A percentile compares a stretch with the other conserved stretches of the same genome.
Conservation (phyloP, 1,140 invertebrate genomes). For the Geopemphigus sp. region DNA sequence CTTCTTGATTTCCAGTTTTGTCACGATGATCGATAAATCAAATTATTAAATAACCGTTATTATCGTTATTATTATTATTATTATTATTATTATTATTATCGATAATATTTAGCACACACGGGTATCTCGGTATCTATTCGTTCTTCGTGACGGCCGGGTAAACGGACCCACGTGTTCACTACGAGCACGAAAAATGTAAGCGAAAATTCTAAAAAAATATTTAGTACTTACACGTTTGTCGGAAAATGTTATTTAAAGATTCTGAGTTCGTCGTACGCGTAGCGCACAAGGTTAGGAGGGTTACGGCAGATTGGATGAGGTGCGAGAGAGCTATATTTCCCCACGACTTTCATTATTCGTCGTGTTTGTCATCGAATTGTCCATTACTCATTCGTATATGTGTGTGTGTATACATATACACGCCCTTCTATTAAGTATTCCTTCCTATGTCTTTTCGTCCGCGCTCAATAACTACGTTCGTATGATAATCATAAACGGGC, state of each 20-base stretch:
- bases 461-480: background rate
- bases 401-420: no score
- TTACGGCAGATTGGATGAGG: no score
- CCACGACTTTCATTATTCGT: no score
- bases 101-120: background rate
- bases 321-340: no score
- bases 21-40: background rate
- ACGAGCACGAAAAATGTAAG: conserved; percentile 25
- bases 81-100: background rate
- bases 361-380: no score
- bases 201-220: conserved; percentile 39
- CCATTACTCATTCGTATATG: no score
- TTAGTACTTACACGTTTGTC: conserved; percentile 14
- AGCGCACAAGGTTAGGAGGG: no score
- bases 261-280: background rate
- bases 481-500: conserved; percentile 9
- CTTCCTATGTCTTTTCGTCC: no score
- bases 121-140: background rate
- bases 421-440: no score
- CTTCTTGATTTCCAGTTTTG: background rate
- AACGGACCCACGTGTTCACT: conserved; percentile 1
- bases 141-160: background rate
- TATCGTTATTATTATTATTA: background rate
- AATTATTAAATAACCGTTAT: background rate
- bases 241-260: background rate